Evolutionary conservation across 2,797 vertebrate species (phyloP).

Genomic region (Pseudochirops cupreus): DNA sequence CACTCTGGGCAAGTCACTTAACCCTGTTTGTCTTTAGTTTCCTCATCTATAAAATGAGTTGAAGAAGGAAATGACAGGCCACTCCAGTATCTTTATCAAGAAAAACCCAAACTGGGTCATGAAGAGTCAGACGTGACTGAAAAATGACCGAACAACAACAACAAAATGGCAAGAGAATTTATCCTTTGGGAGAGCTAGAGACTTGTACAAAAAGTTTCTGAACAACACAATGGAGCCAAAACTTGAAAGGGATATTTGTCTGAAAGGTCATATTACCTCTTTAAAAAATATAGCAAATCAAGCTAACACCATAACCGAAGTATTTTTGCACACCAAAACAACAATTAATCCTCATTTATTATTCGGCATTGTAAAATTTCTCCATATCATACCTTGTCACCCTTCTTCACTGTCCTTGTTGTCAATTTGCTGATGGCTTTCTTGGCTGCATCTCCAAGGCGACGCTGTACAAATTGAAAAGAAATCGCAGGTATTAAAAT

Average conservation of each 20-base stretch:
- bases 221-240: neutral
- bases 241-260: slow-evolving; percentile 3
- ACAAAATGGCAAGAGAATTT: neutral
- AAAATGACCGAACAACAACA: neutral
- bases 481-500: slow-evolving; percentile 76
- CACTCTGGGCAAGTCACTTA: neutral
- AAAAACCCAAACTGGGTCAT: neutral
- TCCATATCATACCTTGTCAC: slow-evolving; percentile 93
- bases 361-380: neutral
- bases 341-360: neutral
- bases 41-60: neutral
- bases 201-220: neutral
- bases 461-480: slow-evolving; percentile 89
- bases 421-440: slow-evolving; percentile 97
- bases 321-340: slow-evolving; percentile 1
- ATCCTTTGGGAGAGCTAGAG: neutral
- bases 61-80: neutral
- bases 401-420: slow-evolving; percentile 96
- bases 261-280: neutral
- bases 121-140: neutral
- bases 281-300: neutral
- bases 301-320: neutral
- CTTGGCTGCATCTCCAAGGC: slow-evolving; percentile 97
- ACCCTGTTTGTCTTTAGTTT: neutral
- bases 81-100: neutral